A percentile compares a stretch with the other conserved stretches of the same genome.
Evolutionary conservation across 92 coral and sea anemone species (phyloP).

Genomic region (Porites rus): DNA sequence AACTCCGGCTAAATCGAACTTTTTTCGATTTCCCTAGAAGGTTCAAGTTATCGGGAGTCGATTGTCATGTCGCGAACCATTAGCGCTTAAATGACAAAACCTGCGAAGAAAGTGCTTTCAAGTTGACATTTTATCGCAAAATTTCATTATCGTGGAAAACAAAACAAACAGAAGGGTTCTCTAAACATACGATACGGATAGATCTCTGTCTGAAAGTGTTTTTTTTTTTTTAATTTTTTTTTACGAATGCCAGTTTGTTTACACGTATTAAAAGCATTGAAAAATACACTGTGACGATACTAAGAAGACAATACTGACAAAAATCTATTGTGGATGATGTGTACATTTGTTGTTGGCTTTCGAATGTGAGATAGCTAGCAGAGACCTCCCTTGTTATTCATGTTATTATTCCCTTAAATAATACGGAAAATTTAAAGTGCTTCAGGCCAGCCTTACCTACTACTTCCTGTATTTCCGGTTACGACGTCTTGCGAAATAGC

Average conservation of each 20-base stretch:
- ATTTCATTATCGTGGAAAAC: not conserved
- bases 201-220: not conserved
- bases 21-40: too few relatives aligned
- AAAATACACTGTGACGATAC: not conserved
- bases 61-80: not conserved
- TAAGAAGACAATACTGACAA: not conserved
- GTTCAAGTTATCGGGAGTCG: too few relatives aligned
- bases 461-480: slow-evolving; percentile 18
- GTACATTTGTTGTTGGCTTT: not conserved
- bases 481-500: not conserved
- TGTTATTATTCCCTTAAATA: not conserved
- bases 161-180: not conserved
- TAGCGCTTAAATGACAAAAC: not conserved
- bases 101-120: not conserved
- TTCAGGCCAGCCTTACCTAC: too few relatives aligned
- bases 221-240: not conserved
- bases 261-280: too few relatives aligned
- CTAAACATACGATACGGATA: not conserved
- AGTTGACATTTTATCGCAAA: not conserved
- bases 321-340: not conserved
- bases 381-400: not conserved
- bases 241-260: not conserved
- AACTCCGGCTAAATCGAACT: too few relatives aligned
- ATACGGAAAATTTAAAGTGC: too few relatives aligned
- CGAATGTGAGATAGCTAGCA: not conserved